Evolutionary conservation across 1,140 invertebrate species (phyloP), one percentile per base, ranked within the genome.

Genomic region (Drosophila fuyamai): DNA sequence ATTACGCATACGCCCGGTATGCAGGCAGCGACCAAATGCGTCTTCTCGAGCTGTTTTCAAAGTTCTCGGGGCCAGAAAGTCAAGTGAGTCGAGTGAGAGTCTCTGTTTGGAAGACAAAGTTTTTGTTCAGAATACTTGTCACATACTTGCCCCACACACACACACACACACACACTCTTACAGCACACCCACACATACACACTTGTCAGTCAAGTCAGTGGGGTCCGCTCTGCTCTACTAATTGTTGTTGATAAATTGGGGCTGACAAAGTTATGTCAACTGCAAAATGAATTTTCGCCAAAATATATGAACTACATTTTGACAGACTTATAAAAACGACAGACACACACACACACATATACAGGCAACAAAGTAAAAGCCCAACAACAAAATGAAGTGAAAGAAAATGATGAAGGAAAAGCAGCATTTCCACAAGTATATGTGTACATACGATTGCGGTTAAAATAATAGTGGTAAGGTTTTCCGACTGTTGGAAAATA

Each of bases 181-280:
- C 35, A 23, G 23, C 23, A 13, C 55, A 27, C 57, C 44, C 18
- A 36, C 29, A 23, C 41, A 38, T n/a, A 32, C 41, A 36, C 48
- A 43, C 14, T 32, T 56, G 68, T 76, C 44, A 79, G 62, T 48
- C 61, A 54, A 60, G 68, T 32, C 59, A 58, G 63, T 58, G 29
- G 48, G 36, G 70, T 56, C 43, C 57, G 51, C 74, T 76, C 71
- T 83, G 83, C 84, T 86, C 83, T 89, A 77, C 84, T 88, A 88
- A 88, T 88, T 88, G 84, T 88, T 88, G 84, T 88, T 88, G 84
- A 88, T 89, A 88, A 88, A 88, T 88, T 88, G 84, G 80, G 70
- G 76, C 80, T 88, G 84, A 84, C 84, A 88, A 89, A 88, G 84
- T 88, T 88, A 88, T 88, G 84, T 89, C 84, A 88, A 88, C 84